phyloP scores from a whole-genome alignment of 2,113 vertebrate species.

The Seriola rivoliana region DNA sequence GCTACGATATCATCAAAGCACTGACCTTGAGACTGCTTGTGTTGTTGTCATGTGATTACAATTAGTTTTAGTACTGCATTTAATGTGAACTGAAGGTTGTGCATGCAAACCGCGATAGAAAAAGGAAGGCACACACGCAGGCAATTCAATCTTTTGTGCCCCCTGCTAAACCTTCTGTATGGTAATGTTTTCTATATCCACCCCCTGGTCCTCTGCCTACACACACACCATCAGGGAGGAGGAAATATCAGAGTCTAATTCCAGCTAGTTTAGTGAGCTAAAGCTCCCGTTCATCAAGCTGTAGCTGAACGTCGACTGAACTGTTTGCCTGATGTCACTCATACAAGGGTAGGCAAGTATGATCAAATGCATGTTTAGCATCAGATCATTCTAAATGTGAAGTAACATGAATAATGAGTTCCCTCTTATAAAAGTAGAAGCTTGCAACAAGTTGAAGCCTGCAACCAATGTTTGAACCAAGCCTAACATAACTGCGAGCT shows the following conservation, averaged over 20 bases:
- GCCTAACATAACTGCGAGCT: background rate
- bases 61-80: conserved; percentile 49
- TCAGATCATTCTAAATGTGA: too few relatives aligned
- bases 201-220: conserved; percentile 6
- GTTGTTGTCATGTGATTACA: conserved; percentile 61
- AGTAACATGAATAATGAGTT: background rate
- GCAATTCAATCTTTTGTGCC: conserved; percentile 21
- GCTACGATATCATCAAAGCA: conserved; percentile 64
- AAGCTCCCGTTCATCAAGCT: conserved; percentile 14
- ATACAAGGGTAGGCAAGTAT: background rate
- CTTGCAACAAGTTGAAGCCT: background rate
- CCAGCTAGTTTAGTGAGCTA: conserved; percentile 6
- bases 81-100: conserved; percentile 32
- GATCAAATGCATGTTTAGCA: background rate
- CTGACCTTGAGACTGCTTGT: conserved; percentile 63
- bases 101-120: conserved; percentile 21
- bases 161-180: conserved; percentile 23
- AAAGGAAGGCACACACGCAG: background rate
- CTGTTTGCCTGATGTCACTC: background rate
- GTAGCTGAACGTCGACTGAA: background rate
- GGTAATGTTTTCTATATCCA: conserved; percentile 5
- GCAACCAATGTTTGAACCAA: too few relatives aligned
- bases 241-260: conserved; percentile 32
- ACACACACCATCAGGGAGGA: conserved; percentile 13
- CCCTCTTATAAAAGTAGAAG: background rate